Evolutionary conservation across 2,888 invertebrate genomes (phyloP).

Genomic region (Bedellia somnulentella): DNA sequence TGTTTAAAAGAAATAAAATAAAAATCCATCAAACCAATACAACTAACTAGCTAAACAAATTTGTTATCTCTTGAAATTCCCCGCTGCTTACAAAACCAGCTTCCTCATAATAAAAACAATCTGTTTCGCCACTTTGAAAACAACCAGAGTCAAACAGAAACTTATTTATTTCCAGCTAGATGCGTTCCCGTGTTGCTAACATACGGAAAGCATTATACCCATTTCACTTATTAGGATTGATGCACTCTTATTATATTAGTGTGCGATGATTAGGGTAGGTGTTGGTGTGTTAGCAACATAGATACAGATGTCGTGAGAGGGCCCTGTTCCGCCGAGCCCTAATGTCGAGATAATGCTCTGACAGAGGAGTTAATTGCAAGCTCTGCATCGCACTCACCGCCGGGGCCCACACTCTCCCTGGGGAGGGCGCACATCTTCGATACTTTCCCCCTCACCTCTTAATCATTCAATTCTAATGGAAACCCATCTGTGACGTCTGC

Average conservation of each 20-base stretch:
- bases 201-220: constrained; percentile 3
- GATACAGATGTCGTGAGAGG: constrained; percentile 6
- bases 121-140: no score
- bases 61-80: no score
- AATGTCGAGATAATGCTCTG: constrained; percentile 43
- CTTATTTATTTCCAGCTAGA: no score
- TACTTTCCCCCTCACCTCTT: constrained; percentile 24
- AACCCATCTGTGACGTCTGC: constrained; percentile 30
- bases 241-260: constrained; percentile 3
- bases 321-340: constrained; percentile 15
- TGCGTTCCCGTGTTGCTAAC: constrained; percentile 1
- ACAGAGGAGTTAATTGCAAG: constrained; percentile 54
- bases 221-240: constrained; percentile 4
- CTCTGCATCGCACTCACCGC: constrained; percentile 39
- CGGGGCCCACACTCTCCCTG: constrained; percentile 26
- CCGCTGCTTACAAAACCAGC: no score
- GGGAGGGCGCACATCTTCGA: constrained; percentile 14
- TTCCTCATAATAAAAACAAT: no score
- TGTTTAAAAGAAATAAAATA: no score
- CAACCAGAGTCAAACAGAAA: no score
- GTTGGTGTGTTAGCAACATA: constrained; percentile 3
- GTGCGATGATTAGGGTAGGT: constrained; percentile 4
- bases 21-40: no score
- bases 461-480: constrained; percentile 54
- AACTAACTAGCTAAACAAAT: no score